A percentile compares a stretch with the other conserved stretches of the same genome.
Evolutionary conservation across 2,113 vertebrate species (phyloP).

Genomic region (Bagarius yarrelli): DNA sequence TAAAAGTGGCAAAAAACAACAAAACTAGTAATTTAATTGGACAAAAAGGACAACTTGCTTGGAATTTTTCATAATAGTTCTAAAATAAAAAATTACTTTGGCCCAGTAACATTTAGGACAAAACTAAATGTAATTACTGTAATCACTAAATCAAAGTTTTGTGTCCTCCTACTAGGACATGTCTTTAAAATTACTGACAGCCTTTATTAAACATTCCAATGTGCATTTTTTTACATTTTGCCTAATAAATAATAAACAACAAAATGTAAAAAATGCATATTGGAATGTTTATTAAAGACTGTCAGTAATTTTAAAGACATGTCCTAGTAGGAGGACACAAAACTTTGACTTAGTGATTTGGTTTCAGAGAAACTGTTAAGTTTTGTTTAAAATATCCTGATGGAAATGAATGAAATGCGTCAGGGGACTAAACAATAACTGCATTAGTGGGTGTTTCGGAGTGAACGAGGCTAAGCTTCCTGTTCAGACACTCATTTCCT

Average conservation of each 20-base stretch:
- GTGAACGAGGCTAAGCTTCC: constrained; percentile 51
- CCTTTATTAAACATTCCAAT: background rate
- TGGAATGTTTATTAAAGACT: background rate
- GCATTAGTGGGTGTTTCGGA: constrained; percentile 11
- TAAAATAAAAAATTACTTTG: background rate
- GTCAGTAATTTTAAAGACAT: background rate
- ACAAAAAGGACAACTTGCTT: background rate
- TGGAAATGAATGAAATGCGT: background rate
- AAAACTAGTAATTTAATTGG: no score
- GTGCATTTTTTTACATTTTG: background rate
- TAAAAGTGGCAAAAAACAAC: no score
- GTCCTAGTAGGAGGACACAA: no score
- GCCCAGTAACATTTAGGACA: background rate
- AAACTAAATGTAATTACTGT: no score
- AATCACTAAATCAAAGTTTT: no score
- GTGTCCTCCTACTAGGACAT: no score
- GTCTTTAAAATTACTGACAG: background rate
- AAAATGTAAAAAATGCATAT: background rate
- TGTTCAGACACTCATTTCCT: constrained; percentile 64
- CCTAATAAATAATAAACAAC: no score
- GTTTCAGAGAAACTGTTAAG: background rate
- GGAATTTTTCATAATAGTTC: background rate
- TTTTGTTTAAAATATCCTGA: background rate
- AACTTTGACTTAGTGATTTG: no score
- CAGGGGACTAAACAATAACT: background rate